Base-by-base conservation (phyloP, 1,140 invertebrate species). In the Papilio xuthus region DNA sequence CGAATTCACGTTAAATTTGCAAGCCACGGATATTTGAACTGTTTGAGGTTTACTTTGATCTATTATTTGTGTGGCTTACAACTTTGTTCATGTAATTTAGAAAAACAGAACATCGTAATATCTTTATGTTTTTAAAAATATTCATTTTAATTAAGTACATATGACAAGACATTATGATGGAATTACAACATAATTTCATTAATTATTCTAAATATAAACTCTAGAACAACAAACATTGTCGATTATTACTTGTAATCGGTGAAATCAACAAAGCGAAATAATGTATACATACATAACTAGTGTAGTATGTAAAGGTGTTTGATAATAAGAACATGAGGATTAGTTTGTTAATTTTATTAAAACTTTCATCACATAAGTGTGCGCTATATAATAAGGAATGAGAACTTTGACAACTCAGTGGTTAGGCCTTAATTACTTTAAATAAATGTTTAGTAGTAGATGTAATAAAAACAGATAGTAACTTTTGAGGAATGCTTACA, bases 11-110 rank as follows among this genome's bases (percentile, higher is more conserved):
- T 28, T 63, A 63, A 56, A 15, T n/a, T n/a, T n/a, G 13, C 60
- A 13, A 63, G 23, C 60, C 60, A 28, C 60, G 60, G 12, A 63
- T 28, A 63, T 63, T 26, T 63, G 9, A 63, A 63, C 60, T 63
- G 23, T 28, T 28, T 63, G 60, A 28, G 60, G 60, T 63, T 63
- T 63, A 63, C 60, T 63, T 63, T 63, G 60, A 63, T 63, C 60
- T 6, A 63, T 56, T 56, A 56, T 63, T 63, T 63, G 60, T 28
- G 60, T 63, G 23, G 60, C 28, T 26, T 63, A 63, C 6, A 63
- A 63, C 60, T 63, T 63, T 63, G 60, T 63, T 13, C 15, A 15
- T 63, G 26, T 28, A 63, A 63, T 63, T 28, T 63, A 28, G 56
- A 10, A 26, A 60, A 26, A 60, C 20, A 63, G 28, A 63, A 60